Evolutionary conservation across 1,140 invertebrate species (phyloP).

Genomic region (Contarinia nasturtii): DNA sequence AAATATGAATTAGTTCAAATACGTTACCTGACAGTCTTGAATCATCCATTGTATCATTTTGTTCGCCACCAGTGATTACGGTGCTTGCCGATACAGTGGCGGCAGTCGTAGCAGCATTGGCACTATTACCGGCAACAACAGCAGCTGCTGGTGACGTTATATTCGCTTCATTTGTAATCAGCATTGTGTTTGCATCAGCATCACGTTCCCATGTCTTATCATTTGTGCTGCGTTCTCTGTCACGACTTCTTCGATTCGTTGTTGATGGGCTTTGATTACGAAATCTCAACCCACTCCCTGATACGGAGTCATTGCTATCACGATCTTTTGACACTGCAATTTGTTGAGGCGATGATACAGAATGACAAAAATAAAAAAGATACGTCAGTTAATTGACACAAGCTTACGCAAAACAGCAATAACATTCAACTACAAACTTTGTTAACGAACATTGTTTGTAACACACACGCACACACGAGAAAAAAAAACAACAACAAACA

Average conservation of each 20-base stretch:
- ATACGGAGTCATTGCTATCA: conserved; percentile 1
- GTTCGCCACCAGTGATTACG: conserved; percentile 2
- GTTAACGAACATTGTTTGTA: background rate
- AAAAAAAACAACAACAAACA: background rate
- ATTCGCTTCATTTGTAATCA: conserved; percentile 10
- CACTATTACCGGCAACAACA: conserved; percentile 11
- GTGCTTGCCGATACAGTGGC: conserved; percentile 4
- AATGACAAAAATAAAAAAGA: conserved; percentile 14
- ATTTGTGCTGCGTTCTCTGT: conserved; percentile 15
- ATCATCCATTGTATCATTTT: conserved; percentile 13
- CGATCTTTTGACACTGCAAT: conserved; percentile 11
- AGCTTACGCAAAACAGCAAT: background rate
- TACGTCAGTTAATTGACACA: background rate
- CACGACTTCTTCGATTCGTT: conserved; percentile 15
- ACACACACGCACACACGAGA: background rate
- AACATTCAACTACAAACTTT: background rate
- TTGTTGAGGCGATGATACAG: conserved; percentile 10
- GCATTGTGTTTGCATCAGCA: conserved; percentile 16
- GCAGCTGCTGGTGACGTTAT: conserved; percentile 8
- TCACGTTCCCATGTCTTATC: conserved; percentile 16
- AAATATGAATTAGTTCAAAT: background rate
- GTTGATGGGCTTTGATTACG: conserved; percentile 21
- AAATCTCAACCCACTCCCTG: conserved; percentile 9
- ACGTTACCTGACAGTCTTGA: conserved; percentile 15
- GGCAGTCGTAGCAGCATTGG: conserved; percentile 10